Evolutionary conservation across 1,140 invertebrate species (phyloP), one percentile per base, ranked within the genome.

Genomic region (Caenorhabditis elegans): DNA sequence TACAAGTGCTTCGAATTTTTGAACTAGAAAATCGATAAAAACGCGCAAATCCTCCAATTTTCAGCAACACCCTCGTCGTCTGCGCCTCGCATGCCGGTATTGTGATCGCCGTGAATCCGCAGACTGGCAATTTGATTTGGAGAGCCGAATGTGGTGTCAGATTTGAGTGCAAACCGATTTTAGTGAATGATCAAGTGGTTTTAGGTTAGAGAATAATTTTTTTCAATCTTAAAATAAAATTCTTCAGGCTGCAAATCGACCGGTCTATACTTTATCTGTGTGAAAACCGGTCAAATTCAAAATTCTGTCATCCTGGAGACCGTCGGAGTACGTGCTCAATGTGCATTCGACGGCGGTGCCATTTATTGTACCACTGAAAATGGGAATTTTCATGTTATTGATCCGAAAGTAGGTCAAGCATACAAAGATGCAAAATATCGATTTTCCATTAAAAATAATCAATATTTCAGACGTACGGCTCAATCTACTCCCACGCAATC

Each of bases 81-180:
- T 48, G 46, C 39, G 77, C 77, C 5, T 78, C 77, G n/a, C 77
- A 78, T 39, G 53, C 77, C n/a, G 77, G 77, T 36, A 55, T 78
- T 13, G 19, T 78, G 4, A 17, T 78, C 1, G 47, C 46, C 15
- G 22, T 49, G 15, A 39, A 78, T 53, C 77, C 60, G 2, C 5
- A 6, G n/a, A 70, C 4, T 11, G 60, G 60, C 1, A 1, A 24
- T 10, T 43, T 17, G 3, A 11, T 70, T 31, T 70, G 60, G 60
- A 70, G 34, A 70, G 39, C 60, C 3, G n/a, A 70, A 0, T 70
- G 60, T 11, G 34, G 34, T 22, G 60, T 39, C 22, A 24, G 60
- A 39, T 70, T 70, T 43, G 60, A 70, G 13, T 70, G 60, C n/a
- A 24, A 11, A 17, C 60, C 60, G 4, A 39, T 39, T 22, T 39